Evolutionary conservation across 2,113 vertebrate species (phyloP).

Genomic region (Pygoscelis adeliae): DNA sequence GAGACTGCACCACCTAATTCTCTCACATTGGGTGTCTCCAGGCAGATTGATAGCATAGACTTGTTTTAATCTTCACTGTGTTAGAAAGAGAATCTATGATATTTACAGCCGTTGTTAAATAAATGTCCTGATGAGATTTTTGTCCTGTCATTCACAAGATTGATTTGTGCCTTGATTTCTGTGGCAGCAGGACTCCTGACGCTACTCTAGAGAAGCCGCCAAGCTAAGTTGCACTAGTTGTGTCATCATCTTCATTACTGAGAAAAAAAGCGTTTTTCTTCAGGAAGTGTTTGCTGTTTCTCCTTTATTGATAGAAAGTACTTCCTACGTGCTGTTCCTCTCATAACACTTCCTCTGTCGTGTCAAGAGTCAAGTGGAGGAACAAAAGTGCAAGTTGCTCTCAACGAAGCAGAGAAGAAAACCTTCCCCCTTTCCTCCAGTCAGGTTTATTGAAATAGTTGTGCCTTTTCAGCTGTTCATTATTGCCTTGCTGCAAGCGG

Average conservation of each 20-base stretch:
- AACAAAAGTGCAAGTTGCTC: neutral
- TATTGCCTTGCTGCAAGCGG: neutral
- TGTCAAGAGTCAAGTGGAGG: neutral
- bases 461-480: neutral
- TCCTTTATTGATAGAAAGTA: neutral
- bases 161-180: constrained; percentile 54
- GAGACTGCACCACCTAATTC: constrained; percentile 21
- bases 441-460: neutral
- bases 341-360: neutral
- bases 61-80: constrained; percentile 44
- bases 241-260: constrained; percentile 42
- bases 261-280: constrained; percentile 15
- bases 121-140: constrained; percentile 24
- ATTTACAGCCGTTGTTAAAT: constrained; percentile 30
- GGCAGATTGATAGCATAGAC: constrained; percentile 11
- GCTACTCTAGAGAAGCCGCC: neutral
- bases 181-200: neutral
- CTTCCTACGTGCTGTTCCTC: neutral
- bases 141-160: constrained; percentile 7
- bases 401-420: neutral
- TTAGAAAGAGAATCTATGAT: neutral
- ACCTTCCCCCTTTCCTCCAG: neutral
- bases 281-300: constrained; percentile 38
- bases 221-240: constrained; percentile 5
- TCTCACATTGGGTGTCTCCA: neutral